A percentile compares a stretch with the other conserved stretches of the same genome.
phyloP scores from a whole-genome alignment of 2,113 vertebrate genomes.

The Gyps fulvus region DNA sequence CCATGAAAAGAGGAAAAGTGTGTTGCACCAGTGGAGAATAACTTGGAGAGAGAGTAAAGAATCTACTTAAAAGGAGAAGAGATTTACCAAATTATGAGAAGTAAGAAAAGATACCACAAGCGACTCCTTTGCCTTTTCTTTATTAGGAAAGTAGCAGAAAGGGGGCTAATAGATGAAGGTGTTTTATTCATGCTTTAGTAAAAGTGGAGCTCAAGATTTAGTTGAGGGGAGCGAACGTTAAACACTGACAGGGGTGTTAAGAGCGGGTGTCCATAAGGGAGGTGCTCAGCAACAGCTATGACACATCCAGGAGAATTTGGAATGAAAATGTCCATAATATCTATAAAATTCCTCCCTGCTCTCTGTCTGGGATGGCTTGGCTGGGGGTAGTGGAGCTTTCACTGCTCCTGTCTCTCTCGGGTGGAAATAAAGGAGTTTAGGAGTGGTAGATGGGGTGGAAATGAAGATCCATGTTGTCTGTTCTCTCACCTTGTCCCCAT shows the following conservation, averaged over 20 bases:
- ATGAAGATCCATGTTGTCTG: background rate
- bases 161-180: background rate
- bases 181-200: background rate
- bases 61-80: background rate
- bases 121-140: background rate
- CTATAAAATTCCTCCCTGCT: background rate
- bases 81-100: background rate
- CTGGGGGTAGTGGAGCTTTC: background rate
- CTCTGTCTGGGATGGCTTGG: background rate
- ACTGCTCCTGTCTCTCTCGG: background rate
- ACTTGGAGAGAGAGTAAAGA: background rate
- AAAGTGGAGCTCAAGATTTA: background rate
- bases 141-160: background rate
- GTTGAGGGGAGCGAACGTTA: background rate
- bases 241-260: background rate
- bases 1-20: background rate
- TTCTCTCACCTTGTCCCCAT: background rate
- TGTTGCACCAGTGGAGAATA: background rate
- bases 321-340: background rate
- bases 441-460: background rate
- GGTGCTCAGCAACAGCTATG: background rate
- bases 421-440: background rate
- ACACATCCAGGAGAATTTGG: background rate
- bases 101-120: background rate
- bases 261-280: fast-evolving